Evolutionary conservation across 2,888 invertebrate species (phyloP).

Genomic region (Pheosia gnoma): DNA sequence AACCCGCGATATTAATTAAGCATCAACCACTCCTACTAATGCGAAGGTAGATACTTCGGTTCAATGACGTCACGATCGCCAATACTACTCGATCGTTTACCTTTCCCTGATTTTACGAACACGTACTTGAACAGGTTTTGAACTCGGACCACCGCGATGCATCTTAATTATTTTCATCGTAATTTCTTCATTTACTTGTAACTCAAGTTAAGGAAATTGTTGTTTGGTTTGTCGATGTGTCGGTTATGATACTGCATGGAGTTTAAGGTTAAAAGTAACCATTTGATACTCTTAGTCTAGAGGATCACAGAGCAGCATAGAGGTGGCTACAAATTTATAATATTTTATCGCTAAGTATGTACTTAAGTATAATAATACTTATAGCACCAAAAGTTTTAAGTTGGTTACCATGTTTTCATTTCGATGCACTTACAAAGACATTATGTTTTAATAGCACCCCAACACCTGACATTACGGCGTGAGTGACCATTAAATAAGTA

Average conservation of each 20-base stretch:
- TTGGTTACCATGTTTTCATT: background rate
- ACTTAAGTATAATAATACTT: too few species aligned
- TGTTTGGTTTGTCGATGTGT: background rate
- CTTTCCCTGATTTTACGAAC: background rate
- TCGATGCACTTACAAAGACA: slow-evolving; percentile 1
- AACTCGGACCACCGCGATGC: background rate
- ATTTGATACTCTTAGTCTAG: too few species aligned
- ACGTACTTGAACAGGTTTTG: background rate
- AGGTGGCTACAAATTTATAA: too few species aligned
- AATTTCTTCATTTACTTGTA: slow-evolving; percentile 2
- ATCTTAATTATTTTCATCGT: background rate
- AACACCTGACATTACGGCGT: background rate
- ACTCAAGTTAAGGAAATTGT: background rate
- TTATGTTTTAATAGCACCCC: background rate
- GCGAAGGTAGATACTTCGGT: background rate
- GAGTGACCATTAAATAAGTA: background rate
- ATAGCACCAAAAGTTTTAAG: background rate
- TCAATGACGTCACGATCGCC: background rate
- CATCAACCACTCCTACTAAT: too few species aligned
- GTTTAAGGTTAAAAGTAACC: too few species aligned
- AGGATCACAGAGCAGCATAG: too few species aligned
- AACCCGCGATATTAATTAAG: too few species aligned
- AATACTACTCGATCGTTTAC: background rate
- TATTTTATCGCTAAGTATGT: too few species aligned
- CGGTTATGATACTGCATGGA: too few species aligned